Conservation (phyloP, 2,888 invertebrate genomes). For the Colletes collaris region DNA sequence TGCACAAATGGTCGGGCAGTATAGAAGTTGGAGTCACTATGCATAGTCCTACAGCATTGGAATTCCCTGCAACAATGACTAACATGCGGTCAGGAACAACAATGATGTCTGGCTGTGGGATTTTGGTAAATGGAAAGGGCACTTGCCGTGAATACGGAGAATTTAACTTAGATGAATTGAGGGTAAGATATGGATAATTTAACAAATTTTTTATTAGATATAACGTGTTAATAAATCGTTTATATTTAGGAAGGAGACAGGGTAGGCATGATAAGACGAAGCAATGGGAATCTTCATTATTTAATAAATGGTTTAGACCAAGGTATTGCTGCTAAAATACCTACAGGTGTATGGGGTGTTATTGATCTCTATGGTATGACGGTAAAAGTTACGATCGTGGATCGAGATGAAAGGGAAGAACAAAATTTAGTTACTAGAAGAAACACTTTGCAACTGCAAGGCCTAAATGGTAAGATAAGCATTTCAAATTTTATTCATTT, state of each 20-base stretch:
- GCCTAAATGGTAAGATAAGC: slow-evolving; percentile 76
- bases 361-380: slow-evolving; percentile 98
- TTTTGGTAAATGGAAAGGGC: slow-evolving; percentile 97
- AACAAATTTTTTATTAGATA: not conserved
- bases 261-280: slow-evolving; percentile 95
- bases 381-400: slow-evolving; percentile 94
- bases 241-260: slow-evolving; percentile 92
- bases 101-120: slow-evolving; percentile 99
- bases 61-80: slow-evolving; percentile 98
- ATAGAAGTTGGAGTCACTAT: slow-evolving; percentile 97
- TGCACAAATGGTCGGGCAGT: slow-evolving; percentile 98
- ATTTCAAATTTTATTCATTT: not conserved
- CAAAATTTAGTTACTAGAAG: slow-evolving; percentile 89
- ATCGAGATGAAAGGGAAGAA: slow-evolving; percentile 91
- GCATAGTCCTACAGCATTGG: slow-evolving; percentile 94
- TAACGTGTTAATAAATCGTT: not conserved
- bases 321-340: slow-evolving; percentile 94
- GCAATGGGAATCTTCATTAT: slow-evolving; percentile 94
- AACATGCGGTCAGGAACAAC: slow-evolving; percentile 95
- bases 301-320: slow-evolving; percentile 97
- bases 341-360: slow-evolving; percentile 94
- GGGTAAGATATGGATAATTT: slow-evolving; percentile 84
- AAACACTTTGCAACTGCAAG: slow-evolving; percentile 86
- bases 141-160: slow-evolving; percentile 96
- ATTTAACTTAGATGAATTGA: slow-evolving; percentile 96